A percentile compares a stretch with the other conserved stretches of the same genome.
These are phyloP conservation scores for Baccha elongata DNA, from an alignment of 2,888 invertebrate species.

Conservation along the genomic window DNA sequence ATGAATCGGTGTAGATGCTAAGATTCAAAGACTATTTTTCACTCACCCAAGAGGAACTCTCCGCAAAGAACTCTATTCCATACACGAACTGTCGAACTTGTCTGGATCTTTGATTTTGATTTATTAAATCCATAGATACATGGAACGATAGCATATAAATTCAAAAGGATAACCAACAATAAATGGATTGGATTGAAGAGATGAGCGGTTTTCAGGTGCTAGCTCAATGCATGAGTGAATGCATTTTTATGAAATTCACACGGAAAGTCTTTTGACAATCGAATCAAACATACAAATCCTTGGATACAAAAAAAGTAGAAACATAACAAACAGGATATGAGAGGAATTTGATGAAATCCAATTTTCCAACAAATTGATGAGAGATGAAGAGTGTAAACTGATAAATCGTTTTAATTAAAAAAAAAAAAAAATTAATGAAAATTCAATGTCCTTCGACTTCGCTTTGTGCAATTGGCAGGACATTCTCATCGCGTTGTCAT, in stretches of 20 bases:
- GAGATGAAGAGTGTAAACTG: constrained; percentile 70
- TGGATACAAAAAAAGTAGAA: constrained; percentile 29
- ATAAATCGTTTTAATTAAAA: constrained; percentile 72
- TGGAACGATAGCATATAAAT: constrained; percentile 1
- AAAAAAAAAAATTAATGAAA: constrained; percentile 68
- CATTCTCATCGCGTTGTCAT: too few species aligned
- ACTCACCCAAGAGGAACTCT: constrained; percentile 40
- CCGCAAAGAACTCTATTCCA: constrained; percentile 28
- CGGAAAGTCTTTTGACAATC: constrained; percentile 39
- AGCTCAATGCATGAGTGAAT: not conserved
- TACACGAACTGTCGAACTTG: constrained; percentile 63
- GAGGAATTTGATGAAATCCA: constrained; percentile 70
- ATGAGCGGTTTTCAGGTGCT: not conserved
- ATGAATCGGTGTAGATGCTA: constrained; percentile 38
- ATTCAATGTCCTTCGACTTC: constrained; percentile 38
- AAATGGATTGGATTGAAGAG: constrained; percentile 5
- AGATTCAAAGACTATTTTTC: constrained; percentile 63
- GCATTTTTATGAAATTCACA: constrained; percentile 27
- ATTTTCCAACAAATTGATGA: constrained; percentile 71
- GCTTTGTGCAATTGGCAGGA: not conserved
- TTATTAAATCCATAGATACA: constrained; percentile 52
- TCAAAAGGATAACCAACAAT: constrained; percentile 9
- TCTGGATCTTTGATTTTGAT: constrained; percentile 64
- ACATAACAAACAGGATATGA: constrained; percentile 43
- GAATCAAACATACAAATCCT: constrained; percentile 26